Conservation (phyloP, 2,797 vertebrate genomes). For the Gymnopithys bicolor region DNA sequence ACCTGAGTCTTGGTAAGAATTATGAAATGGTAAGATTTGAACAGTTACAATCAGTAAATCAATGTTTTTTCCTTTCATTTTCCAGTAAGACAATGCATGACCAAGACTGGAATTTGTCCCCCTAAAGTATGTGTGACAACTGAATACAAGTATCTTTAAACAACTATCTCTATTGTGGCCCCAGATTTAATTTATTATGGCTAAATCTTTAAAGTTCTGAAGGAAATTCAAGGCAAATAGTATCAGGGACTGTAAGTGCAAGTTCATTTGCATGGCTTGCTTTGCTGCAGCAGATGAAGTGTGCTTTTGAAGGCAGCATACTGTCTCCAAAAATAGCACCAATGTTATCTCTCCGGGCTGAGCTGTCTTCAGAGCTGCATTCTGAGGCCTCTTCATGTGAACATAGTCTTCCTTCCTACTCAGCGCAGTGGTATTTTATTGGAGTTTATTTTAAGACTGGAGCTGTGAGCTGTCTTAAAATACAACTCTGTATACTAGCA, state of each 20-base stretch:
- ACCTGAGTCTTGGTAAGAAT: background rate
- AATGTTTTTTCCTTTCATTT: background rate
- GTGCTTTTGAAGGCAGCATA: constrained; percentile 1
- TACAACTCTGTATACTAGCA: background rate
- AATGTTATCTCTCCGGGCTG: constrained; percentile 43
- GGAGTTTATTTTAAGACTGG: constrained; percentile 50
- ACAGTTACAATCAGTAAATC: background rate
- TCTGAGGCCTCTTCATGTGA: constrained; percentile 21
- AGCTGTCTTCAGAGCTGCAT: constrained; percentile 19
- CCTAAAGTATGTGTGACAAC: background rate
- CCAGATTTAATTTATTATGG: background rate
- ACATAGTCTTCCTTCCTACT: constrained; percentile 23
- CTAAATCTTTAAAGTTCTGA: background rate
- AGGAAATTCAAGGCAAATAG: background rate
- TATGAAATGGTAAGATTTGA: background rate
- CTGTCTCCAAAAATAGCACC: constrained; percentile 39
- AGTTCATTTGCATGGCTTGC: background rate
- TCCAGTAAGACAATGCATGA: background rate
- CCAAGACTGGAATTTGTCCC: background rate
- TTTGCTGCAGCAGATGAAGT: constrained; percentile 3
- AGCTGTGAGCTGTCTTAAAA: constrained; percentile 35
- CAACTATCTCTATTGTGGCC: background rate
- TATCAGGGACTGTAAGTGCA: rapidly evolving
- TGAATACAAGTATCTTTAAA: background rate
- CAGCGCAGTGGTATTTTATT: constrained; percentile 22